phyloP scores from a whole-genome alignment of 2,797 vertebrate genomes.

The Malacoraja senta region DNA sequence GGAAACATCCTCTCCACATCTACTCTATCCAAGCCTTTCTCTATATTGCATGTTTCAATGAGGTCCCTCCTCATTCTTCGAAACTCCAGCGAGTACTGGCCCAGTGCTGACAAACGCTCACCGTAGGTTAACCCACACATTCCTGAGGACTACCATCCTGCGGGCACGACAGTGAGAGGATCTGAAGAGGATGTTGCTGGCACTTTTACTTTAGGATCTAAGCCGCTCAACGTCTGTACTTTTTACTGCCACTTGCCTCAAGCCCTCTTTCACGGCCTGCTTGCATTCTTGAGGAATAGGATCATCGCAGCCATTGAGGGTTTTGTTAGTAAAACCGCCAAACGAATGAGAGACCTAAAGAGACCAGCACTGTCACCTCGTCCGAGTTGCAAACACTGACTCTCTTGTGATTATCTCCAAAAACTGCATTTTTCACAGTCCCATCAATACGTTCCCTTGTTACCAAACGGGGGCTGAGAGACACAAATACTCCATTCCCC shows the following conservation, averaged over 20 bases:
- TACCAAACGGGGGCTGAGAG: neutral
- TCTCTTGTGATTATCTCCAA: conserved; percentile 11
- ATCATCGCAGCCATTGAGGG: conserved; percentile 19
- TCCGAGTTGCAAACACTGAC: conserved; percentile 22
- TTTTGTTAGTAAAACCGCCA: neutral
- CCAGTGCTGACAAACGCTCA: no score
- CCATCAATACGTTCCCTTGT: conserved; percentile 19
- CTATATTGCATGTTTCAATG: no score
- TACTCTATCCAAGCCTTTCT: no score
- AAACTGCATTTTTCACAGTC: conserved; percentile 11
- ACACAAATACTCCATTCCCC: conserved; percentile 9
- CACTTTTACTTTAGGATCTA: neutral
- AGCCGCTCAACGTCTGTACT: neutral
- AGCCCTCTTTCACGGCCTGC: neutral
- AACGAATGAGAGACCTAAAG: conserved; percentile 15
- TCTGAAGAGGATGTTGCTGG: neutral
- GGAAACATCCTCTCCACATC: no score
- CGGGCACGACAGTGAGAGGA: neutral
- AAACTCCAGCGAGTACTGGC: no score
- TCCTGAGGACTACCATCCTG: neutral
- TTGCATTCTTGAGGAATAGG: conserved; percentile 11
- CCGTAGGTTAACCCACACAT: neutral
- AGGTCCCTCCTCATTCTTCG: no score
- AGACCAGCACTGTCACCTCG: conserved; percentile 25
- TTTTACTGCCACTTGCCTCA: neutral